These are phyloP conservation scores for Gyrodactylus salaris DNA, from an alignment of 1,140 invertebrate genomes.

Conservation along the genomic window DNA sequence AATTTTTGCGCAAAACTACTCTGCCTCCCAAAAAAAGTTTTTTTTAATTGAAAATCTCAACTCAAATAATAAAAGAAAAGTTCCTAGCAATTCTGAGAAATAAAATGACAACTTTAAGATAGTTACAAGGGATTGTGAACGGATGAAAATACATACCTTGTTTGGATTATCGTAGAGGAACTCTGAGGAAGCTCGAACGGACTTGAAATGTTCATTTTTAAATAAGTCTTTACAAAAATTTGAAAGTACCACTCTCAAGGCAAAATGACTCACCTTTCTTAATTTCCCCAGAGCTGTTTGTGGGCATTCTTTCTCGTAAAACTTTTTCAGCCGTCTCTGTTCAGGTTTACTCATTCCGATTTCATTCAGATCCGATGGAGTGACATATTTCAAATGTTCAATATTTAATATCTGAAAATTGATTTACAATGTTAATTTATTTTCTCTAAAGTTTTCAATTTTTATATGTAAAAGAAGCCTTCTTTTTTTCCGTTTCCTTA, in stretches of 20 bases:
- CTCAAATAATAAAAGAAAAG: no score
- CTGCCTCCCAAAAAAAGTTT: no score
- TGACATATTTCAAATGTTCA: constrained; percentile 79
- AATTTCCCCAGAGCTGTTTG: constrained; percentile 64
- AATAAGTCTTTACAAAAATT: no score
- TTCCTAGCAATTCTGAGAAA: no score
- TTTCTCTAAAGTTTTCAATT: no score
- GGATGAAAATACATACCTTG: not conserved
- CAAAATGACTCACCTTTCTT: constrained; percentile 26
- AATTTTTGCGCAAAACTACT: no score
- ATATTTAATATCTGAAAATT: constrained; percentile 17
- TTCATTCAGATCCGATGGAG: constrained; percentile 50
- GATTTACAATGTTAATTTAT: no score
- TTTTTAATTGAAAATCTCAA: no score
- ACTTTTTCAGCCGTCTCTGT: constrained; percentile 59
- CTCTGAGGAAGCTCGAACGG: not conserved
- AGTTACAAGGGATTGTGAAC: no score
- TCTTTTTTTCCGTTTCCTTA: not conserved
- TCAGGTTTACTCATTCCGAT: constrained; percentile 81
- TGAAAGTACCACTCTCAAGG: not conserved
- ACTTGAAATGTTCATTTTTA: no score
- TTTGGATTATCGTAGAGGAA: not conserved
- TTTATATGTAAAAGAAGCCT: not conserved
- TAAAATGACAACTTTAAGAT: no score
- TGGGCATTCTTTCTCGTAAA: constrained; percentile 51